A percentile compares a stretch with the other conserved stretches of the same genome.
Evolutionary conservation across 2,113 vertebrate species (phyloP).

Genomic region (Cinclus cinclus): DNA sequence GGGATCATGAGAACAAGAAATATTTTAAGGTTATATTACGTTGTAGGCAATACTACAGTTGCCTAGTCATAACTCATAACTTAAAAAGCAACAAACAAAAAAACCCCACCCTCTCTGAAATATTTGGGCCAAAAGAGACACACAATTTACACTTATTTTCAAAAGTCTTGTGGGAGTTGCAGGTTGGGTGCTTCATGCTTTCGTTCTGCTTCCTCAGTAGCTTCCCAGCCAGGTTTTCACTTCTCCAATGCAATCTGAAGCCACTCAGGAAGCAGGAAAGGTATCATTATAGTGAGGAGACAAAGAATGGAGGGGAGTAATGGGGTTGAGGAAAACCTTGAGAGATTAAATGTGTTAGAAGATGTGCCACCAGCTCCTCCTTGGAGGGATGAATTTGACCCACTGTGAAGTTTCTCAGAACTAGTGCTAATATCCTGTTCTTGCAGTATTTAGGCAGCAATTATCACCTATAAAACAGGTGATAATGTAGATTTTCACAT

Average conservation of each 20-base stretch:
- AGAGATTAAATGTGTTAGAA: not conserved
- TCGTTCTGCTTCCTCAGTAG: not conserved
- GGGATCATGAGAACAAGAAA: not conserved
- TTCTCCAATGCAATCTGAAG: not conserved
- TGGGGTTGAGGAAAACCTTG: not conserved
- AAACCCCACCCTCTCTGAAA: not conserved
- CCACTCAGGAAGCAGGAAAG: not conserved
- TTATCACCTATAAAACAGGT: conserved; percentile 65
- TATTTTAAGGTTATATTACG: not conserved
- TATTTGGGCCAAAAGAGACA: not conserved
- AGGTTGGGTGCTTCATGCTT: not conserved
- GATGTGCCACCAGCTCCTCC: not conserved
- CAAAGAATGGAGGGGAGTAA: not conserved
- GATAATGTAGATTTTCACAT: conserved; percentile 60
- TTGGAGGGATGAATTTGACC: not conserved
- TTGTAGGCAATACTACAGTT: not conserved
- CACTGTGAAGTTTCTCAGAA: conserved; percentile 43
- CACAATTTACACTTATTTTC: not conserved
- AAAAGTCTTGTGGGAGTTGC: not conserved
- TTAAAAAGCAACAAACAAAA: not conserved
- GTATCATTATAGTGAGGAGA: not conserved
- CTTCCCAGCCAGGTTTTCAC: not conserved
- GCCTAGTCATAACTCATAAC: no score
- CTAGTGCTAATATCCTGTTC: conserved; percentile 46
- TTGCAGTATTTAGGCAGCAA: conserved; percentile 39